Conservation (phyloP, 2,888 invertebrate species). For the Hemistola chrysoprasaria region DNA sequence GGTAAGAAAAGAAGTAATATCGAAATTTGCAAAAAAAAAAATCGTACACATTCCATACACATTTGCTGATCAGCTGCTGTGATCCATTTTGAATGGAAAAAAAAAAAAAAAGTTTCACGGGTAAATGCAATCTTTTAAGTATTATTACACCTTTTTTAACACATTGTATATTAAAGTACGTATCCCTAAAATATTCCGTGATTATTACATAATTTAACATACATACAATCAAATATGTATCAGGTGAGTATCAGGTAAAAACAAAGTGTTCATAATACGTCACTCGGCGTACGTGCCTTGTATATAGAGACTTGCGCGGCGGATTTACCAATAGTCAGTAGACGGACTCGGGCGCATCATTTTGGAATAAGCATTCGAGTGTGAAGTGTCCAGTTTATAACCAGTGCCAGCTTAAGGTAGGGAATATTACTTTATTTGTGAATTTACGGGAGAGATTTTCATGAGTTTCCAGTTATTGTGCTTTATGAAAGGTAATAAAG, state of each 20-base stretch:
- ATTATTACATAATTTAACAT: neutral
- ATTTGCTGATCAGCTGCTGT: too few relatives aligned
- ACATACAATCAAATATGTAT: conserved; percentile 6
- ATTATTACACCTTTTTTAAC: too few relatives aligned
- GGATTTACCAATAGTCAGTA: conserved; percentile 59
- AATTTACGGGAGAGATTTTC: too few relatives aligned
- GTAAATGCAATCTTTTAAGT: too few relatives aligned
- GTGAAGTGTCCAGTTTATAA: too few relatives aligned
- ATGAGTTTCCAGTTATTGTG: neutral
- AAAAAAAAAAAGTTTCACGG: too few relatives aligned
- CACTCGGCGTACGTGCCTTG: conserved; percentile 44
- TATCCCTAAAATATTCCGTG: neutral
- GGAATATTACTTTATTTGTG: conserved; percentile 18
- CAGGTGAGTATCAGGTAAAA: neutral
- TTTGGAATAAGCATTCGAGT: conserved; percentile 41
- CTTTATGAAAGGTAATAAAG: too few relatives aligned
- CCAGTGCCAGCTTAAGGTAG: conserved; percentile 38
- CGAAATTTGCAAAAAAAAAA: too few relatives aligned
- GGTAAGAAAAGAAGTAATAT: too few relatives aligned
- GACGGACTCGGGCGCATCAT: conserved; percentile 53
- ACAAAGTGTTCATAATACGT: conserved; percentile 39
- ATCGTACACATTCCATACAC: too few relatives aligned
- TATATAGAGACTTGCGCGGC: conserved; percentile 69
- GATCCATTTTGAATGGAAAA: too few relatives aligned
- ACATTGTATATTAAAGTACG: too few relatives aligned